Conservation (phyloP, 2,113 vertebrate genomes). For the Chionis minor region DNA sequence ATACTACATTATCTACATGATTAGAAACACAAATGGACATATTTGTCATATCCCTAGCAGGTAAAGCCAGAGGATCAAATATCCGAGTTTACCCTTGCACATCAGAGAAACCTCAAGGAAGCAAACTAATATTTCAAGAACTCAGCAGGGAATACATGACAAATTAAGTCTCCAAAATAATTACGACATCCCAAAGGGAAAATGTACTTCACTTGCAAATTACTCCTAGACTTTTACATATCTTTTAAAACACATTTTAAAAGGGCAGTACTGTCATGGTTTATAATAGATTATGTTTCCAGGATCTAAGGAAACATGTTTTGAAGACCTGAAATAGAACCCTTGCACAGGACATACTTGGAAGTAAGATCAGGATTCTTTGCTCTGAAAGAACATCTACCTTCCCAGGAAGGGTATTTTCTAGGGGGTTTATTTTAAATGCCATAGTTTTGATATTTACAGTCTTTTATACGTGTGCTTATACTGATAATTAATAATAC, state of each 20-base stretch:
- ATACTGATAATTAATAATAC: neutral
- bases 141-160: conserved; percentile 10
- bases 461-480: neutral
- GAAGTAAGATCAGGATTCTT: neutral
- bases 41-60: conserved; percentile 15
- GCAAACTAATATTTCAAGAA: conserved; percentile 60
- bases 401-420: neutral
- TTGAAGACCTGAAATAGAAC: neutral
- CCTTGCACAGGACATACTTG: neutral
- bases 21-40: conserved; percentile 40
- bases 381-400: neutral
- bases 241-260: conserved; percentile 4
- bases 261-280: neutral
- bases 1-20: neutral
- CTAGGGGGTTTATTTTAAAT: neutral
- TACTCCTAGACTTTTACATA: neutral
- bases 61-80: conserved; percentile 41
- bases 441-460: neutral
- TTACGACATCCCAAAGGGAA: conserved; percentile 25
- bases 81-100: conserved; percentile 30
- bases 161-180: conserved; percentile 63
- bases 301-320: neutral
- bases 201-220: conserved; percentile 2
- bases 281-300: neutral
- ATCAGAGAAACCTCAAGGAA: conserved; percentile 39